A percentile compares a stretch with the other conserved stretches of the same genome.
Conservation (phyloP, 37 sponge, comb jelly and placozoan species). For the Ianthella basta region DNA sequence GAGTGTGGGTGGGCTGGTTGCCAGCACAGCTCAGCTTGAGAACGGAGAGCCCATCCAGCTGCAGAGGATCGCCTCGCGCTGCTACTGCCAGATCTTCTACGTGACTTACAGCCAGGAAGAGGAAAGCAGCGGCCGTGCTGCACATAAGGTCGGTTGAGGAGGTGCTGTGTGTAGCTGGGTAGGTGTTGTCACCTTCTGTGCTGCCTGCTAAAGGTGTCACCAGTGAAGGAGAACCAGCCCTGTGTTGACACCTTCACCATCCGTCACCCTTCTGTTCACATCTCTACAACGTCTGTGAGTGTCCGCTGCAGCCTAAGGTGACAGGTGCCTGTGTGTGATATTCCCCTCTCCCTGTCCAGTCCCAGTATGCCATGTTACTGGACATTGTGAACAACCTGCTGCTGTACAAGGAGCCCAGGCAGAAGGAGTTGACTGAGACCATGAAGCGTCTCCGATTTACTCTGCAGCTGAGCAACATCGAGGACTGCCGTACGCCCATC, state of each 20-base stretch:
- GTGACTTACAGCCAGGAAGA: conserved; percentile 53
- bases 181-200: too few species aligned
- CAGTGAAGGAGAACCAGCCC: too few species aligned
- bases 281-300: conserved; percentile 85
- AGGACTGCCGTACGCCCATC: conserved; percentile 62
- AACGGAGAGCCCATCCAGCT: conserved; percentile 43
- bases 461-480: conserved; percentile 73
- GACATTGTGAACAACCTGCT: conserved; percentile 92
- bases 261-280: conserved; percentile 69
- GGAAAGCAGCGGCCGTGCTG: not conserved
- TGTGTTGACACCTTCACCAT: conserved; percentile 85
- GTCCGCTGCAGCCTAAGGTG: not conserved
- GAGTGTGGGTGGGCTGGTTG: conserved; percentile 81
- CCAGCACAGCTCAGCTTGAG: not conserved
- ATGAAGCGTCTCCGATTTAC: conserved; percentile 71
- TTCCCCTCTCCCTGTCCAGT: conserved; percentile 29
- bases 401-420: conserved; percentile 82
- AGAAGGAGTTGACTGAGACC: conserved; percentile 73
- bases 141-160: too few species aligned
- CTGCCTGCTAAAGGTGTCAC: not conserved
- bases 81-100: conserved; percentile 81
- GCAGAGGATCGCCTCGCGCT: conserved; percentile 84
- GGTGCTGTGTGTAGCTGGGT: too few species aligned
- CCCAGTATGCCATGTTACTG: conserved; percentile 78
- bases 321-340: not conserved